phyloP scores from a whole-genome alignment of 2,888 invertebrate genomes.

The Mimas tiliae region DNA sequence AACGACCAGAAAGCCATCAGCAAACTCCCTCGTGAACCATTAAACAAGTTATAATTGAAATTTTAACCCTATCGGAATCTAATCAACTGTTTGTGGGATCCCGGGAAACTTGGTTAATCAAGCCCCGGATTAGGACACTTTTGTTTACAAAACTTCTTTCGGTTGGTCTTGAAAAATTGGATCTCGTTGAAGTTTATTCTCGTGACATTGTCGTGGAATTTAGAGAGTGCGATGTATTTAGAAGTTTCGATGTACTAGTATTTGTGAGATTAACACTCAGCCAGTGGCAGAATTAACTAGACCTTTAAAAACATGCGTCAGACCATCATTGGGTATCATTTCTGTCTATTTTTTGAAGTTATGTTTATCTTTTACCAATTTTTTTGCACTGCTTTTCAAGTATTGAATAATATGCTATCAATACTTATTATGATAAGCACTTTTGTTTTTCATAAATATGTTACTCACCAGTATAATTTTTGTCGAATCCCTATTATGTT shows the following conservation, averaged over 20 bases:
- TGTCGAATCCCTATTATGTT: too few species aligned
- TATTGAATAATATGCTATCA: too few species aligned
- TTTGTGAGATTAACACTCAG: not conserved
- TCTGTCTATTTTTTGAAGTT: too few species aligned
- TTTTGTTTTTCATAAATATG: too few species aligned
- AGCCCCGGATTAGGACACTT: slow-evolving; percentile 24
- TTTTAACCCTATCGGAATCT: slow-evolving; percentile 40
- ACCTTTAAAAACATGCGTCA: too few species aligned
- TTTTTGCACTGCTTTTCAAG: too few species aligned
- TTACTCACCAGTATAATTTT: too few species aligned
- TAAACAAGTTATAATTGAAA: slow-evolving; percentile 48
- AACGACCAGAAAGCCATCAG: slow-evolving; percentile 31
- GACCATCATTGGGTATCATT: too few species aligned
- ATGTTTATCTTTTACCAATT: too few species aligned
- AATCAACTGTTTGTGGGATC: slow-evolving; percentile 35
- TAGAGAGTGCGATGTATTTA: not conserved
- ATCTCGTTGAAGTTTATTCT: not conserved
- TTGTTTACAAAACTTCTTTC: slow-evolving; percentile 4
- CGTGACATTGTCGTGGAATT: not conserved
- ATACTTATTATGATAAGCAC: too few species aligned
- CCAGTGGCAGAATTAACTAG: too few species aligned
- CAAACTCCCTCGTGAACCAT: slow-evolving; percentile 38
- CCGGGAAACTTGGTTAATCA: slow-evolving; percentile 44
- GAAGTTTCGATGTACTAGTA: not conserved
- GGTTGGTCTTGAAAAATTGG: slow-evolving; percentile 14